phyloP scores from a whole-genome alignment of 2,888 invertebrate genomes.

The Branchinecta sandiegonensis region DNA sequence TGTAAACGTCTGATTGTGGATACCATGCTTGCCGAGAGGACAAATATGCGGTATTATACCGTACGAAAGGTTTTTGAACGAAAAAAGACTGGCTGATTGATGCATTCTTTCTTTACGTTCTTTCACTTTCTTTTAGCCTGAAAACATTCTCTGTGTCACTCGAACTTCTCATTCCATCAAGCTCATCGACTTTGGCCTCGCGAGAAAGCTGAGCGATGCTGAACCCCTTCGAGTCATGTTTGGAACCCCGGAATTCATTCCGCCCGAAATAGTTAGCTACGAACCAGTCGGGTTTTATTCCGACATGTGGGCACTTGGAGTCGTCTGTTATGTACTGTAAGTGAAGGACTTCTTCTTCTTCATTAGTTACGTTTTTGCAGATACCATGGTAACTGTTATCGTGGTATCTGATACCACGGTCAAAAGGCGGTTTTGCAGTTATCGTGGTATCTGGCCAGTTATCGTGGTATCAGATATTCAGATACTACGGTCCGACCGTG shows the following conservation, averaged over 20 bases:
- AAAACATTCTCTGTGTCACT: slow-evolving; percentile 83
- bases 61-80: too few species aligned
- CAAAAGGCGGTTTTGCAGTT: too few species aligned
- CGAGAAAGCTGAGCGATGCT: slow-evolving; percentile 52
- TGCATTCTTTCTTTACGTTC: slow-evolving; percentile 15
- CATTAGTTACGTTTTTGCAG: too few species aligned
- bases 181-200: slow-evolving; percentile 85
- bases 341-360: slow-evolving; percentile 31
- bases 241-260: slow-evolving; percentile 84
- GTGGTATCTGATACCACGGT: too few species aligned
- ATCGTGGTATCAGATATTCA: too few species aligned
- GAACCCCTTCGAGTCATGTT: slow-evolving; percentile 57
- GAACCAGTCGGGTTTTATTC: slow-evolving; percentile 68
- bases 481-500: too few species aligned
- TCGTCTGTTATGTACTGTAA: slow-evolving; percentile 83
- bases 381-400: too few species aligned
- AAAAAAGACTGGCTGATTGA: too few species aligned
- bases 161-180: slow-evolving; percentile 73
- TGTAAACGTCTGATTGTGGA: too few species aligned
- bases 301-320: slow-evolving; percentile 93
- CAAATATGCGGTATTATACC: too few species aligned
- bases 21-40: too few species aligned
- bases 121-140: slow-evolving; percentile 45
- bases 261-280: slow-evolving; percentile 81
- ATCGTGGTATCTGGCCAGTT: too few species aligned